Conservation (phyloP, 2,888 invertebrate species). For the Amphiduros pacificus region DNA sequence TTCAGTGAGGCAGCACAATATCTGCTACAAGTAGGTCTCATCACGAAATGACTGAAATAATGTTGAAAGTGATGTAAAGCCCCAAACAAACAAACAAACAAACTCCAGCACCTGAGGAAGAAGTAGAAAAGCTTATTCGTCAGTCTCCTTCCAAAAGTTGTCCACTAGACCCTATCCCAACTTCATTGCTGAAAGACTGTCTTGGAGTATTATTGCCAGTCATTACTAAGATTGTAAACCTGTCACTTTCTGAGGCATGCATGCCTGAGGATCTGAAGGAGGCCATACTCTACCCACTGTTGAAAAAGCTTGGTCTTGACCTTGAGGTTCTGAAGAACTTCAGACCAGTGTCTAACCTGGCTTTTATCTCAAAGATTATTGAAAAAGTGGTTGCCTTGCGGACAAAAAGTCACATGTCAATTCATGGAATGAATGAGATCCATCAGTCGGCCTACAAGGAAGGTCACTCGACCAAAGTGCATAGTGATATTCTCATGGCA, state of each 20-base stretch:
- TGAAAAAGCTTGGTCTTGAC: slow-evolving; percentile 1
- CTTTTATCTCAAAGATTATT: slow-evolving; percentile 4
- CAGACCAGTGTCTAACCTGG: slow-evolving; percentile 2
- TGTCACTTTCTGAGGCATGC: neutral
- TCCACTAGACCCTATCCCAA: slow-evolving; percentile 5
- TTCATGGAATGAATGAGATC: neutral
- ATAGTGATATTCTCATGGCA: neutral
- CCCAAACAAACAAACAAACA: too few relatives aligned
- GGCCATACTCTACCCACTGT: neutral
- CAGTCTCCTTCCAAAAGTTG: neutral
- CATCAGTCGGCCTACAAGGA: slow-evolving; percentile 6
- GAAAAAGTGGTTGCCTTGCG: slow-evolving; percentile 1
- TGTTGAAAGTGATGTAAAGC: too few relatives aligned
- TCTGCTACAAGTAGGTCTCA: too few relatives aligned
- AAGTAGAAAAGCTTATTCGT: neutral
- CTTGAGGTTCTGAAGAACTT: slow-evolving; percentile 1
- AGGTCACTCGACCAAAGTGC: neutral
- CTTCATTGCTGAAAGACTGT: slow-evolving; percentile 7
- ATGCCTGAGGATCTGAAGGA: neutral
- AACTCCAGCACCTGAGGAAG: neutral
- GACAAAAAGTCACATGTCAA: neutral
- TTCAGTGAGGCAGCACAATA: too few relatives aligned
- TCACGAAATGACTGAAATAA: too few relatives aligned
- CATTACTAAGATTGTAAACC: neutral
- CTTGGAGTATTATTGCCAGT: neutral